phyloP scores from a whole-genome alignment of 2,888 invertebrate species.

The Drosophila tanythrix region DNA sequence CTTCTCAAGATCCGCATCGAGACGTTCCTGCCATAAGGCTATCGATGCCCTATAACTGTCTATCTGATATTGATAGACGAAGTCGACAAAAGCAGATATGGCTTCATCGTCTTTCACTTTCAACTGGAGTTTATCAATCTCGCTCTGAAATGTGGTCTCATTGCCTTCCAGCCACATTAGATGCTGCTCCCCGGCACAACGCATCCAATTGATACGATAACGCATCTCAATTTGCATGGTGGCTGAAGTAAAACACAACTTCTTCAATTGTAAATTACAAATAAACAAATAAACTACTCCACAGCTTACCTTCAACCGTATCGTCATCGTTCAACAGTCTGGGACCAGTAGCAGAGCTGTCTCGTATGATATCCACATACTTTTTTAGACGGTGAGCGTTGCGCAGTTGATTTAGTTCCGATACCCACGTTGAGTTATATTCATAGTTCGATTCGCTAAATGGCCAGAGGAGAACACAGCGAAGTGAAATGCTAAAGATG shows the following conservation, averaged over 20 bases:
- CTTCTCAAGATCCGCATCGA: constrained; percentile 50
- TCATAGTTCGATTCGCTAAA: constrained; percentile 39
- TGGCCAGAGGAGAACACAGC: too few relatives aligned
- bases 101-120: neutral
- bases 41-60: constrained; percentile 5
- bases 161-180: constrained; percentile 12
- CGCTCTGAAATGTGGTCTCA: constrained; percentile 13
- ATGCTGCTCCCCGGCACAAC: constrained; percentile 46
- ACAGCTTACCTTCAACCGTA: neutral
- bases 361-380: neutral
- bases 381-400: accelerated
- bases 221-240: constrained; percentile 45
- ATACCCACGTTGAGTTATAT: constrained; percentile 32
- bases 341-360: accelerated
- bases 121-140: constrained; percentile 3
- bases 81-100: constrained; percentile 4
- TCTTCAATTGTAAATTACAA: neutral
- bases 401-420: neutral
- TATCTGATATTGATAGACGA: constrained; percentile 21
- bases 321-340: constrained; percentile 4
- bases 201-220: constrained; percentile 57
- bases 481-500: neutral
- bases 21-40: constrained; percentile 41
- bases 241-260: constrained; percentile 14
- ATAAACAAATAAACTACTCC: neutral